These are phyloP conservation scores for Heliconius hewitsoni DNA, from an alignment of 1,140 invertebrate species.

Conservation along the genomic window DNA sequence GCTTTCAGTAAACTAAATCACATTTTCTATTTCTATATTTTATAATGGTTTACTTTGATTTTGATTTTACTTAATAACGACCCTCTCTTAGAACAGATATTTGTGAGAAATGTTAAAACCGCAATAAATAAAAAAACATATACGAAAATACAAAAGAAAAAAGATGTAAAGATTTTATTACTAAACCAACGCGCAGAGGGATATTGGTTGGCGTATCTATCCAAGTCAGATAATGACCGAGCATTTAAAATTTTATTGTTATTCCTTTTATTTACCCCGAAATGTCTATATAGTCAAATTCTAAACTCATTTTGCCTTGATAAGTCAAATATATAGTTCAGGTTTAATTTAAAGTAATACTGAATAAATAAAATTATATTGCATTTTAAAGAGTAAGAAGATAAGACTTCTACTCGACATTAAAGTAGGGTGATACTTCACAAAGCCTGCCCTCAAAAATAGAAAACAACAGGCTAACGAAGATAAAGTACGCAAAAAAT, in stretches of 20 bases:
- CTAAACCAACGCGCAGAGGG: background rate
- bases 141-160: too few species aligned
- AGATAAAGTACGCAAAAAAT: conserved; percentile 45
- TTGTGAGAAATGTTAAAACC: too few species aligned
- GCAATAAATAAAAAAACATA: background rate
- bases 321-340: background rate
- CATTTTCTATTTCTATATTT: background rate
- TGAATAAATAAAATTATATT: conserved; percentile 24
- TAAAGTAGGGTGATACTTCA: conserved; percentile 28
- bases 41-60: background rate
- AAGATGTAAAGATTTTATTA: background rate
- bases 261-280: background rate
- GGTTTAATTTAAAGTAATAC: conserved; percentile 1
- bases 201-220: background rate
- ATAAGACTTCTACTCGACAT: conserved; percentile 27
- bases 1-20: background rate
- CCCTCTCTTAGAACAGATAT: too few species aligned
- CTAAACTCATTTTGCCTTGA: background rate
- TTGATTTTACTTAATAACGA: too few species aligned
- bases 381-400: conserved; percentile 22
- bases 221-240: background rate
- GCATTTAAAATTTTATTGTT: conserved; percentile 9
- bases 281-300: background rate
- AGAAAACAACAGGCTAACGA: conserved; percentile 39
- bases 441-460: conserved; percentile 34